These are phyloP conservation scores for Chelon auratus DNA, from an alignment of 2,797 vertebrate genomes.

Conservation along the genomic window DNA sequence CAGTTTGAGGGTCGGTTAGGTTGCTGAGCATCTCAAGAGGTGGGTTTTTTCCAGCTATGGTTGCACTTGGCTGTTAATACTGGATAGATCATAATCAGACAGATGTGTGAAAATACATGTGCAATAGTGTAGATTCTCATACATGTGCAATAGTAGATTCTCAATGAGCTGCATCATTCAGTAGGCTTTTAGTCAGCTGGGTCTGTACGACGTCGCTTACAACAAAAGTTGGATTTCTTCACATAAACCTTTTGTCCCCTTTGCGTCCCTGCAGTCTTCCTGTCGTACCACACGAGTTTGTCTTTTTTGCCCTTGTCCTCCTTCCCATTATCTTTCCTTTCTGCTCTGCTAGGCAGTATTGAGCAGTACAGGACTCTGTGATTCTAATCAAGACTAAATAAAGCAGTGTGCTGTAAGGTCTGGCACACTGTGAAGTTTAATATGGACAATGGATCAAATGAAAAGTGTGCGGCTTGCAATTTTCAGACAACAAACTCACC, in stretches of 20 bases:
- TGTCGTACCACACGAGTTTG: slow-evolving; percentile 12
- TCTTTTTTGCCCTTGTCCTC: slow-evolving; percentile 45
- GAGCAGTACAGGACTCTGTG: slow-evolving; percentile 12
- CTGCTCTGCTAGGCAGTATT: slow-evolving; percentile 46
- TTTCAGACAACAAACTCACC: background rate
- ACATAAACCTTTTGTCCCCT: background rate
- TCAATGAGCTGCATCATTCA: too few species aligned
- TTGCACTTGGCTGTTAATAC: too few species aligned
- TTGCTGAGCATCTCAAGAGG: background rate
- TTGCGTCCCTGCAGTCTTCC: background rate
- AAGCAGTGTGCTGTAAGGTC: background rate
- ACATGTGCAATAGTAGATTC: too few species aligned
- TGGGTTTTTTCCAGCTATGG: too few species aligned
- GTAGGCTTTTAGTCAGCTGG: too few species aligned
- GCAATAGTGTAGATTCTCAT: too few species aligned
- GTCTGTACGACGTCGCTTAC: too few species aligned
- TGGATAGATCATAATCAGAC: background rate
- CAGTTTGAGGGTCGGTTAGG: background rate
- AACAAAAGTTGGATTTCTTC: background rate
- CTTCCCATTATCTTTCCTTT: slow-evolving; percentile 32
- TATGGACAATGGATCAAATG: too few species aligned
- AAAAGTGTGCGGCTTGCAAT: background rate
- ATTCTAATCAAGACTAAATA: slow-evolving; percentile 59
- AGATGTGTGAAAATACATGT: too few species aligned
- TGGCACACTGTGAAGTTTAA: background rate